Conservation (phyloP, 1,140 invertebrate species). For the Plodia interpunctella region DNA sequence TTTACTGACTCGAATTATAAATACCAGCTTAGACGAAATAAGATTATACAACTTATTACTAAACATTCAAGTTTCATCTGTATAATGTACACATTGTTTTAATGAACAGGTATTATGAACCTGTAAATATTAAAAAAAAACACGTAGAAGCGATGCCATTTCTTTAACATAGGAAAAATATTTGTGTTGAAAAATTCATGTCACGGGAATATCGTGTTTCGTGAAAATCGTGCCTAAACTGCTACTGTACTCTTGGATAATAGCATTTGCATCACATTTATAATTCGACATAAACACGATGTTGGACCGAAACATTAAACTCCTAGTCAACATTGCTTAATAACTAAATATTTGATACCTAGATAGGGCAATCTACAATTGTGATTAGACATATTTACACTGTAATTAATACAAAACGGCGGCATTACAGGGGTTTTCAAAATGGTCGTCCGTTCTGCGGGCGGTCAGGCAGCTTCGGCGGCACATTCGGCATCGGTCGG, state of each 20-base stretch:
- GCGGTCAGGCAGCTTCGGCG: conserved; percentile 73
- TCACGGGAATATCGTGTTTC: too few relatives aligned
- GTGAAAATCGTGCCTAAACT: too few relatives aligned
- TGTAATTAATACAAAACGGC: conserved; percentile 55
- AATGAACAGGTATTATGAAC: neutral
- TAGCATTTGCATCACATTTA: neutral
- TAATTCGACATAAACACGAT: neutral
- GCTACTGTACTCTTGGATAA: neutral
- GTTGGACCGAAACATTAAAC: neutral
- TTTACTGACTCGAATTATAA: too few relatives aligned
- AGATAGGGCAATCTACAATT: conserved; percentile 24
- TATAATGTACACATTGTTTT: too few relatives aligned
- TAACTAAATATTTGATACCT: conserved; percentile 22
- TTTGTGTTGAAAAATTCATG: neutral
- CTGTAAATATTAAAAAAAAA: neutral
- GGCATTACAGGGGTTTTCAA: conserved; percentile 48
- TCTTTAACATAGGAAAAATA: neutral
- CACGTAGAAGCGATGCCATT: neutral
- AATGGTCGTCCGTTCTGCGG: conserved; percentile 75
- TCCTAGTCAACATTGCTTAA: neutral
- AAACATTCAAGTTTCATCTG: neutral
- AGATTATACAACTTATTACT: neutral
- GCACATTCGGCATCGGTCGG: conserved; percentile 67
- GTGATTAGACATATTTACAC: conserved; percentile 52
- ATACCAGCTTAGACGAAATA: neutral